Percentiles rank a stretch among this genome's conserved stretches.
These are phyloP conservation scores for Micromussa lordhowensis DNA, from an alignment of 92 coral and sea anemone genomes.

Conservation along the genomic window DNA sequence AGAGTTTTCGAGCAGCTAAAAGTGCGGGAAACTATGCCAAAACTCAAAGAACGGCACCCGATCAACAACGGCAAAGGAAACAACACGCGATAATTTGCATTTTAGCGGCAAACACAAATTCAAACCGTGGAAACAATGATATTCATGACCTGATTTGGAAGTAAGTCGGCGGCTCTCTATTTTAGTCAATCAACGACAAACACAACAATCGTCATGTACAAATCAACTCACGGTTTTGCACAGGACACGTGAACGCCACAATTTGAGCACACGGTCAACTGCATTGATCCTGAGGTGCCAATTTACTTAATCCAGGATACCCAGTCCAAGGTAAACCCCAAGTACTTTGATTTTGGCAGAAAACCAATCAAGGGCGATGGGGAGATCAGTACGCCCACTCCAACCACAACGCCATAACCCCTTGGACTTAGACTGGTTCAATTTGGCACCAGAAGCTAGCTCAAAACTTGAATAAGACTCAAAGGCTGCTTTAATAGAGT, in stretches of 20 bases:
- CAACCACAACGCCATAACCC: constrained; percentile 46
- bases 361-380: background rate
- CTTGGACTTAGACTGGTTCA: constrained; percentile 22
- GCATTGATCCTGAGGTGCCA: constrained; percentile 24
- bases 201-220: too few relatives aligned
- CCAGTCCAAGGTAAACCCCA: constrained; percentile 29
- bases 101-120: too few relatives aligned
- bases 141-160: too few relatives aligned
- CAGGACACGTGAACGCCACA: constrained; percentile 35
- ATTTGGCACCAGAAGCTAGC: constrained; percentile 47
- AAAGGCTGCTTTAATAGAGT: background rate
- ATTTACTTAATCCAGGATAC: background rate
- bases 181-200: too few relatives aligned
- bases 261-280: background rate
- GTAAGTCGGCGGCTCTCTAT: too few relatives aligned
- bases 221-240: too few relatives aligned
- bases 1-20: too few relatives aligned
- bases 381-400: constrained; percentile 1
- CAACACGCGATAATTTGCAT: too few relatives aligned
- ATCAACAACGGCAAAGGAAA: too few relatives aligned
- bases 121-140: too few relatives aligned
- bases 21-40: too few relatives aligned
- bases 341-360: constrained; percentile 1
- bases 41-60: too few relatives aligned
- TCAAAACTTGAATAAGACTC: constrained; percentile 13